These are phyloP conservation scores for Felis chaus DNA, from an alignment of 2,113 vertebrate species.

Conservation along the genomic window DNA sequence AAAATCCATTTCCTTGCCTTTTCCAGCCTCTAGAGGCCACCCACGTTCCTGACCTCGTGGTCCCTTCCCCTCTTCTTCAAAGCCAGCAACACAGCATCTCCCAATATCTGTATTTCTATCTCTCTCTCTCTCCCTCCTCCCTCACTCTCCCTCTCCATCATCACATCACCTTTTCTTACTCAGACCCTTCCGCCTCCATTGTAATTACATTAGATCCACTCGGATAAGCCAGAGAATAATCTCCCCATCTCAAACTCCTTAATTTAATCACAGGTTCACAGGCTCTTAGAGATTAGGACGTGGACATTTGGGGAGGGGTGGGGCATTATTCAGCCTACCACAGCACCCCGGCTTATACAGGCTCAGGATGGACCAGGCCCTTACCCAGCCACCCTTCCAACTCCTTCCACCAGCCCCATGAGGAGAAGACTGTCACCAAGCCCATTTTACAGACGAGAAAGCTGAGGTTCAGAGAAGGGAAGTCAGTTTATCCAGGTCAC, in stretches of 20 bases:
- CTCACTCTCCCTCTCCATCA: neutral
- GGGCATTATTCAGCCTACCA: neutral
- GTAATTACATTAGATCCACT: neutral
- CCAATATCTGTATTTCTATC: neutral
- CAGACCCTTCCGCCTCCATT: neutral
- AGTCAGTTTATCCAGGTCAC: neutral
- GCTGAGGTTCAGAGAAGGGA: neutral
- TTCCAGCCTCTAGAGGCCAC: neutral
- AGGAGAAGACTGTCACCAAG: neutral
- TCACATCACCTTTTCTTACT: neutral
- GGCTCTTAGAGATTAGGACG: neutral
- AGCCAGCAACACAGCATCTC: neutral
- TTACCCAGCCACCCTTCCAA: neutral
- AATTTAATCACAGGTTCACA: neutral
- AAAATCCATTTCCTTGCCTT: neutral
- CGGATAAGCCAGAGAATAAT: neutral
- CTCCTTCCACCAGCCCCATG: neutral
- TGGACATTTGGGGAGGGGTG: neutral
- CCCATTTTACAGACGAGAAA: neutral
- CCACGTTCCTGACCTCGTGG: neutral
- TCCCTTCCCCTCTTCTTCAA: neutral
- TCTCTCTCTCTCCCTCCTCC: neutral
- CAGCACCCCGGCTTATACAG: neutral
- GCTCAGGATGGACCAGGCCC: neutral
- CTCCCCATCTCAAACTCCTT: neutral